Evolutionary conservation across 2,888 invertebrate species (phyloP).

Genomic region (Cryptophagus acutangulus): DNA sequence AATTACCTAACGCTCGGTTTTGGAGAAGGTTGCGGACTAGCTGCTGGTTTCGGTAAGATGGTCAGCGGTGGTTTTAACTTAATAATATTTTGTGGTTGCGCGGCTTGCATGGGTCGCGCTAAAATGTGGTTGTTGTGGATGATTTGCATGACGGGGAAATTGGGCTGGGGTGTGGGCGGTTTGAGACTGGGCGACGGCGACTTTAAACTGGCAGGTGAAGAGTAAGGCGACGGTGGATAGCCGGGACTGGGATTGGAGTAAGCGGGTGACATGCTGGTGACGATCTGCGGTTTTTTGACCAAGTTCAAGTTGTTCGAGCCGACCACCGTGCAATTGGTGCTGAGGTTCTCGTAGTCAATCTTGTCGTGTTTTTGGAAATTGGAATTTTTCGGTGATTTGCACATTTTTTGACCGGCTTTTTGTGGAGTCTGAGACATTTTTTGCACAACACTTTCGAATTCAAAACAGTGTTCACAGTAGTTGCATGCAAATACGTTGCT

Average conservation of each 20-base stretch:
- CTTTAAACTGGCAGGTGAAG: conserved; percentile 45
- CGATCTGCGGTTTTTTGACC: conserved; percentile 46
- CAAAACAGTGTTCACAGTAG: conserved; percentile 2
- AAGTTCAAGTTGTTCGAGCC: conserved; percentile 48
- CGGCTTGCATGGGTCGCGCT: conserved; percentile 40
- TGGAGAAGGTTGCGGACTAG: conserved; percentile 43
- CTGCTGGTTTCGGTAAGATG: conserved; percentile 48
- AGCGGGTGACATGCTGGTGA: conserved; percentile 43
- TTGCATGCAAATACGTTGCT: no score
- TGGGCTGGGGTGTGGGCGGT: conserved; percentile 46
- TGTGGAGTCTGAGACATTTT: conserved; percentile 47
- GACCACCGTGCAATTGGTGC: conserved; percentile 48
- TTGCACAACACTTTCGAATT: conserved; percentile 28
- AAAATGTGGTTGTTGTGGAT: conserved; percentile 44
- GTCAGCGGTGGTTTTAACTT: conserved; percentile 48
- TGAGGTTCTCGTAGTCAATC: conserved; percentile 46
- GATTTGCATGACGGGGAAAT: conserved; percentile 47
- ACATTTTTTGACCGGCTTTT: conserved; percentile 46
- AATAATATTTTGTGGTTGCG: conserved; percentile 44
- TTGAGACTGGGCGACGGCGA: conserved; percentile 43
- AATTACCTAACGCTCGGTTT: conserved; percentile 46
- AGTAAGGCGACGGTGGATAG: conserved; percentile 44
- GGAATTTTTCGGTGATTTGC: conserved; percentile 47
- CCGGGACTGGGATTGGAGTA: conserved; percentile 39
- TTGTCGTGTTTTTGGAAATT: conserved; percentile 39